phyloP scores from a whole-genome alignment of 1,140 invertebrate species.

The Aricia agestis region DNA sequence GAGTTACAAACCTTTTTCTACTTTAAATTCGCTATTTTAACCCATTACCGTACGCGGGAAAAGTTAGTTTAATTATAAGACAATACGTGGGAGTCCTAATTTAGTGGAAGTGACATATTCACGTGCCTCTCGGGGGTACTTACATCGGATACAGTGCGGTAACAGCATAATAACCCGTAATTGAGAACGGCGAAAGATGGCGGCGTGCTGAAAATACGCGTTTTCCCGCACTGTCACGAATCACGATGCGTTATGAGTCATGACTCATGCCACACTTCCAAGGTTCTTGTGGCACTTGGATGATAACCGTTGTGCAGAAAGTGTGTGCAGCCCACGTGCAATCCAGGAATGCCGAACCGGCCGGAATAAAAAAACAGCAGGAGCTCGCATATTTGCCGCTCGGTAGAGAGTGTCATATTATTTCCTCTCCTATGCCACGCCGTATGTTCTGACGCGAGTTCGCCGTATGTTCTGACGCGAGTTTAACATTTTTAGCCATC shows the following conservation, averaged over 20 bases:
- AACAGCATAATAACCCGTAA: slow-evolving; percentile 50
- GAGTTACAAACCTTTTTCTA: not conserved
- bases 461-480: too few species aligned
- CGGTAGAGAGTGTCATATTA: too few species aligned
- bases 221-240: slow-evolving; percentile 14
- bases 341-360: too few species aligned
- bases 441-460: too few species aligned
- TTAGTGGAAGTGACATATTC: slow-evolving; percentile 63
- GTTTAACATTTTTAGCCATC: too few species aligned
- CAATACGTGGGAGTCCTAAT: slow-evolving; percentile 28
- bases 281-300: too few species aligned
- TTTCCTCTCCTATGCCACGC: too few species aligned
- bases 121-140: slow-evolving; percentile 53
- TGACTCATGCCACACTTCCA: too few species aligned
- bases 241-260: not conserved
- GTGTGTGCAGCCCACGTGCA: too few species aligned
- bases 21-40: not conserved
- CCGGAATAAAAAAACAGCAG: too few species aligned
- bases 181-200: slow-evolving; percentile 39
- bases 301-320: too few species aligned
- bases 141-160: slow-evolving; percentile 48
- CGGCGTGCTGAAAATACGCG: slow-evolving; percentile 21
- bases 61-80: slow-evolving; percentile 4
- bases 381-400: too few species aligned
- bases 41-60: not conserved